Evolutionary conservation across 2,888 invertebrate genomes (phyloP), one percentile per base, ranked within the genome.

Genomic region (Anaspis maculata): DNA sequence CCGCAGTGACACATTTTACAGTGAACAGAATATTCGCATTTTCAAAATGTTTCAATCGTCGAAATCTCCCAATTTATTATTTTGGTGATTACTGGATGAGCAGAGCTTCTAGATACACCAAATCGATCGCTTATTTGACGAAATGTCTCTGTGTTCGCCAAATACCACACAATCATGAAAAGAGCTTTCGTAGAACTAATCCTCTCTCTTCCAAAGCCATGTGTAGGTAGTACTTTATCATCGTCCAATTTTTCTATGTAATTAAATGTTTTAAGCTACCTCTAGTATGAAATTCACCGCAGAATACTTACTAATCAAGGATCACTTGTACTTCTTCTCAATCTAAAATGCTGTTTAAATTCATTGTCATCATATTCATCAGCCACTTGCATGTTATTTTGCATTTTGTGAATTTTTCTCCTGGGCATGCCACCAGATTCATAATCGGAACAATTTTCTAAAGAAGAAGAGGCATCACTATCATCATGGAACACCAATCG

Each of bases 281-380:
- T 6, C 19, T 6, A 9, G 6, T 19, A 5, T 6, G 6, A 19
- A 9, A 19, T 19, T 25, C 26, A 25, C 13, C 23, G 21, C n/a
- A 29, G 5, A 15, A 13, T 3, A 32, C 16, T 9, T 32, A 35
- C 36, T 24, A 16, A 30, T 34, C 9, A 34, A 9, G 13, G 9
- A 19, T 29, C 15, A 7, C 28, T 24, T n/a, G 38, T 38, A n/a
- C 16, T 12, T 13, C 30, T 27, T 14, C 15, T 11, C 19, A 38
- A 14, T 3, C 38, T 24, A 34, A 38, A 38, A 16, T 38, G 25
- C 30, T 34, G 15, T 15, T 28, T 38, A 33, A 38, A 38, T 34
- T 38, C 34, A 3, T 30, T 15, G 10, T 38, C 30, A 25, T 29
- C 29, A 21, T 38, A n/a, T n/a, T n/a, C n/a, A n/a, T n/a, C n/a